Evolutionary conservation across 2,113 vertebrate genomes (phyloP), one percentile per base, ranked within the genome.

Genomic region (Cryptotis parvus): DNA sequence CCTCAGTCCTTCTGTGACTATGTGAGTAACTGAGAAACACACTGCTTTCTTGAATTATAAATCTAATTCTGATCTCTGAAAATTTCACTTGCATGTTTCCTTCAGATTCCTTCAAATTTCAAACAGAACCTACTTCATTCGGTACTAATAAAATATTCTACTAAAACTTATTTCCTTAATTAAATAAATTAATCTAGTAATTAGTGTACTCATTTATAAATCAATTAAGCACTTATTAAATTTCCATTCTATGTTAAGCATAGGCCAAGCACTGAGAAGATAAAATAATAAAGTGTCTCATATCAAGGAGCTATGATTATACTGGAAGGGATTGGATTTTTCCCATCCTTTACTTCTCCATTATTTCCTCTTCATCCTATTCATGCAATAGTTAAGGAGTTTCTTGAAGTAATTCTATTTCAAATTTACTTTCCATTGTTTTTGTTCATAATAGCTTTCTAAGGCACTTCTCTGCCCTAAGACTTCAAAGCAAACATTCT

Each of bases 131-230:
- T 78, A 82, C 27, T 95, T 84, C 65, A 43, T 89, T 82, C 69
- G 80, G 24, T 63, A 52, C 24, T 87, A 63, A n/a, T 22, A 94
- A 82, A 37, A 87, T 91, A 87, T 81, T 81, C 91, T 58, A 72
- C 91, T 93, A 84, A 91, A 92, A 89, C 27, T 86, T 68, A 83
- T 84, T 68, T 89, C 55, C 52, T 80, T 82, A 61, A 88, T 80
- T 82, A 61, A 88, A 83, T 79, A 93, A 75, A 68, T 90, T 88
- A 90, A 90, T 70, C 22, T 35, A 91, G 84, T 95, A 87, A 84
- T 91, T 86, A 91, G 66, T 83, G 11, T 0, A 27, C 15, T 79
- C 41, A 74, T 74, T 89, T 58, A 95, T 65, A 72, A 95, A 80
- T 65, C 77, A 31, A 88, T 86, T 82, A 92, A 73, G 49, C 55